These are phyloP conservation scores for Chaenogobius annularis DNA, from an alignment of 2,113 vertebrate species.

Conservation along the genomic window DNA sequence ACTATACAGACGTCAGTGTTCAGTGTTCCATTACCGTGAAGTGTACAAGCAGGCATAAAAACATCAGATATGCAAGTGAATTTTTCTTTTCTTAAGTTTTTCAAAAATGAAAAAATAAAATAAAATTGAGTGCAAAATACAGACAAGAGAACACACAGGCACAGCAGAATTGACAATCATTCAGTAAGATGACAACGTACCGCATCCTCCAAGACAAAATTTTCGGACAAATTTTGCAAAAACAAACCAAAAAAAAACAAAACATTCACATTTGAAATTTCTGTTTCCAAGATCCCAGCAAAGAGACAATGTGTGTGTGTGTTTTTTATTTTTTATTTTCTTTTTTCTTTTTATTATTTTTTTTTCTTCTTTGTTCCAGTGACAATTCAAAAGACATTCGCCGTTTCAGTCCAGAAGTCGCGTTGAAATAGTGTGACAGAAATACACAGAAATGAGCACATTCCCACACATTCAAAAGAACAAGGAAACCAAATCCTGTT, in stretches of 20 bases:
- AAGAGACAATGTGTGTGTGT: constrained; percentile 4
- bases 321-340: constrained; percentile 5
- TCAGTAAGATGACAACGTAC: constrained; percentile 65
- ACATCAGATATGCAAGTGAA: constrained; percentile 62
- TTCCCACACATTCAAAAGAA: constrained; percentile 51
- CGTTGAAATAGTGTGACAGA: constrained; percentile 18
- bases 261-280: constrained; percentile 62
- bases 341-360: constrained; percentile 8
- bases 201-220: constrained; percentile 52
- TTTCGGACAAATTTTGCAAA: constrained; percentile 13
- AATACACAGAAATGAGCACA: constrained; percentile 21
- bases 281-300: constrained; percentile 24
- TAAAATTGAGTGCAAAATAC: constrained; percentile 70
- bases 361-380: constrained; percentile 9
- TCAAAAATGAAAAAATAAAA: neutral
- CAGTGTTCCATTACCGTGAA: constrained; percentile 30
- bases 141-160: constrained; percentile 69
- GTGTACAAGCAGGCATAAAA: constrained; percentile 60
- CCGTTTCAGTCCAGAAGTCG: constrained; percentile 31
- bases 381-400: constrained; percentile 23
- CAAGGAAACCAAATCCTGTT: constrained; percentile 2
- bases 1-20: constrained; percentile 63
- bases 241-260: constrained; percentile 9
- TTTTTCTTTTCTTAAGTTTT: constrained; percentile 5
- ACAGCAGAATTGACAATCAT: constrained; percentile 73